These are phyloP conservation scores for Boleophthalmus pectinirostris DNA, from an alignment of 2,113 vertebrate genomes.

Conservation along the genomic window DNA sequence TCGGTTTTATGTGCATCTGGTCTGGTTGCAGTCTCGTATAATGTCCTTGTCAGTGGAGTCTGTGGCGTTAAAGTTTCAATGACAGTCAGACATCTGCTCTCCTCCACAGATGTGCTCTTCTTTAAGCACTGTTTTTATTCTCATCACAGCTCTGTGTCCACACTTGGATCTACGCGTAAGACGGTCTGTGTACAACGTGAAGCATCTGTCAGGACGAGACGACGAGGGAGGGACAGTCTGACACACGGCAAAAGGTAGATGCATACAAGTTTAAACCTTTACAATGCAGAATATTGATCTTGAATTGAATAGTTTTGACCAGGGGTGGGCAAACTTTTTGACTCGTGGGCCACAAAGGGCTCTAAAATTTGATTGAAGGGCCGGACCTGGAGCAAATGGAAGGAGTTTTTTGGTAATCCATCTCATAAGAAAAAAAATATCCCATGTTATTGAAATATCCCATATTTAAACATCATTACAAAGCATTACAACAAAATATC, in stretches of 20 bases:
- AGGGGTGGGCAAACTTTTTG: too few relatives aligned
- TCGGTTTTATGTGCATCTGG: neutral
- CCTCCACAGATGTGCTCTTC: neutral
- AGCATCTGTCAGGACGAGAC: neutral
- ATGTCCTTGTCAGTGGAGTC: neutral
- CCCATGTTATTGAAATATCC: too few relatives aligned
- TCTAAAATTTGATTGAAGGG: too few relatives aligned
- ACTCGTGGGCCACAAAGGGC: too few relatives aligned
- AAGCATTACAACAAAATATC: too few relatives aligned
- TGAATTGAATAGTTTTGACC: too few relatives aligned
- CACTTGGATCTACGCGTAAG: neutral
- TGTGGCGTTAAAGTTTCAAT: neutral
- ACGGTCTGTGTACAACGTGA: neutral
- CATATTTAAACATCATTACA: too few relatives aligned
- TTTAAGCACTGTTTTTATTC: neutral
- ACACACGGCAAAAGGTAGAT: neutral
- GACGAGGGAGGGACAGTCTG: neutral
- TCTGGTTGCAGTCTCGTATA: neutral
- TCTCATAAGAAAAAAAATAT: too few relatives aligned
- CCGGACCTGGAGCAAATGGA: too few relatives aligned
- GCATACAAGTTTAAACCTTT: too few relatives aligned
- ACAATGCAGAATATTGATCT: too few relatives aligned
- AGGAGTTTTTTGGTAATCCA: too few relatives aligned
- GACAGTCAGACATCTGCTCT: conserved; percentile 4
- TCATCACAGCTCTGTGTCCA: neutral